Base-by-base conservation (phyloP, 1,140 invertebrate species). In the Drosophila burlai region DNA sequence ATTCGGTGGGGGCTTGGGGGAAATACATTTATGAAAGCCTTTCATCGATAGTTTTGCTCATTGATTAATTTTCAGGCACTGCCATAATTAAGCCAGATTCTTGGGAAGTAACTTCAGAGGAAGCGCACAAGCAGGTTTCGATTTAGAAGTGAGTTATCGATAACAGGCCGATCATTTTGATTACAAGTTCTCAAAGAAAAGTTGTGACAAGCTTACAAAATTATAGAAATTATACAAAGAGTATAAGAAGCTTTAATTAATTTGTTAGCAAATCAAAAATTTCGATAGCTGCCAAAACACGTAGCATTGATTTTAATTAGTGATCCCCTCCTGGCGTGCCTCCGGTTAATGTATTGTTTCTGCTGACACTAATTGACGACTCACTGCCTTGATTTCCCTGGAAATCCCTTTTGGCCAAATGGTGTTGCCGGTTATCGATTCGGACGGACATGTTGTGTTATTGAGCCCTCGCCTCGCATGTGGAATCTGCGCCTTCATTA, bases 21-120 rank as follows among this genome's bases (percentile, higher is more conserved):
- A 15, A 36, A 50, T 11, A 55, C 38, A 38, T 24, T 38, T 55
- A 38, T 24, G 54, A 36, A 26, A 24, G 21, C 5, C 15, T n/a
- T 57, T 26, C 54, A 57, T 49, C 59, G 18, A 64, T 68, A 31
- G 36, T 29, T 36, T 65, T n/a, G 16, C 62, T 21, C 36, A 63
- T 40, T 55, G n/a, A 63, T 63, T 63, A 24, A 40, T 36, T 26
- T 58, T 40, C 36, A 24, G 36, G 18, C 29, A 34, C 42, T n/a
- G 52, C 54, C 38, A 21, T 55, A 63, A 64, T 60, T 60, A 21
- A 63, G 26, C 15, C 52, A 55, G 40, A 15, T 38, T 55, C 15
- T 10, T 4, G 9, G 1, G 3, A 36, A 15, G n/a, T 55, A 10
- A 38, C 5, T 15, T 21, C 8, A 24, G 8, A 10, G 8, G 3